These are phyloP conservation scores for Brassicogethes aeneus DNA, from an alignment of 2,888 invertebrate genomes.

Conservation along the genomic window DNA sequence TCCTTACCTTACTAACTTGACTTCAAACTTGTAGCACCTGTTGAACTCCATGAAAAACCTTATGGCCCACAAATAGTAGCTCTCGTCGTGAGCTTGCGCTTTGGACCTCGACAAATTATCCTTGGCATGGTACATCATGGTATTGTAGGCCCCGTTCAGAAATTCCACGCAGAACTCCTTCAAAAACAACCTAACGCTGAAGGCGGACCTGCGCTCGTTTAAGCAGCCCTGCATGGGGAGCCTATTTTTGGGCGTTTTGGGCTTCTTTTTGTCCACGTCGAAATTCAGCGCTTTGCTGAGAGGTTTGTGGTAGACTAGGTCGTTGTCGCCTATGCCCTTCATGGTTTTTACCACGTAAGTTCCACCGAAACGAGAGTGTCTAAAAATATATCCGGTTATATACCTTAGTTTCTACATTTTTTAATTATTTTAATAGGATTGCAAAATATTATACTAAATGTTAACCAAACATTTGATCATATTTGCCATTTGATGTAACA, in stretches of 20 bases:
- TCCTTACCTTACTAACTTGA: slow-evolving; percentile 77
- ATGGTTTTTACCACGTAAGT: slow-evolving; percentile 87
- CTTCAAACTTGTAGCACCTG: slow-evolving; percentile 75
- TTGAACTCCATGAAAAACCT: slow-evolving; percentile 98
- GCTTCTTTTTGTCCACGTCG: slow-evolving; percentile 59
- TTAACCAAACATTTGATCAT: too few species aligned
- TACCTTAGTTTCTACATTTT: too few species aligned
- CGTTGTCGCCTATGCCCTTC: slow-evolving; percentile 83
- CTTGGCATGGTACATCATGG: slow-evolving; percentile 81
- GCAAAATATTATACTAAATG: too few species aligned
- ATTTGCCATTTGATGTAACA: too few species aligned
- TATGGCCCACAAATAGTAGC: slow-evolving; percentile 89
- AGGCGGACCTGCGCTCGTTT: slow-evolving; percentile 71
- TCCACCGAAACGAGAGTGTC: slow-evolving; percentile 91
- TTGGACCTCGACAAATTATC: slow-evolving; percentile 56
- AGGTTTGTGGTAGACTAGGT: slow-evolving; percentile 83
- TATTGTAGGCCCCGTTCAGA: slow-evolving; percentile 86
- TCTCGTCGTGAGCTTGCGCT: slow-evolving; percentile 78
- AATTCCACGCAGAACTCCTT: slow-evolving; percentile 94
- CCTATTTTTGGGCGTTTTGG: slow-evolving; percentile 69
- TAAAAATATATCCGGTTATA: too few species aligned
- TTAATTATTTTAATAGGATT: too few species aligned
- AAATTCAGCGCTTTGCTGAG: slow-evolving; percentile 72
- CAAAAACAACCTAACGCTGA: slow-evolving; percentile 79
- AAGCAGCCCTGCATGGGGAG: slow-evolving; percentile 55